Percentiles rank a stretch among this genome's conserved stretches.
These are phyloP conservation scores for Zaprionus ghesquierei DNA, from an alignment of 1,140 invertebrate genomes.

Conservation along the genomic window DNA sequence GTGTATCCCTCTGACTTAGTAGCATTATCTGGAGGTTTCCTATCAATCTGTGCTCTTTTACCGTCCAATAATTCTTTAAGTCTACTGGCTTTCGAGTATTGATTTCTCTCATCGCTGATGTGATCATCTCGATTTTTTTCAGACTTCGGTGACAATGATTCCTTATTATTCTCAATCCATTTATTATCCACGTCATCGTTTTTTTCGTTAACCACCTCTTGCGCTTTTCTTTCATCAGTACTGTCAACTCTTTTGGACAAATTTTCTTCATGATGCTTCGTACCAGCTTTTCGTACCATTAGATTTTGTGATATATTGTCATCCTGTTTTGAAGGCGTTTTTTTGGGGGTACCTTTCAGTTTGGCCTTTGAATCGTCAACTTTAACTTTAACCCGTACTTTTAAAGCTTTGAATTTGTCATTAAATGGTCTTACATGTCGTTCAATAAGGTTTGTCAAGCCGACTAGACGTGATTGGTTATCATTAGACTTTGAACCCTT, in stretches of 20 bases:
- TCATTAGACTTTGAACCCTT: background rate
- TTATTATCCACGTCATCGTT: background rate
- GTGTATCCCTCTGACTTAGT: background rate
- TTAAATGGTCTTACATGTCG: background rate
- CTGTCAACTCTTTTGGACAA: background rate
- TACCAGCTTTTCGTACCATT: background rate
- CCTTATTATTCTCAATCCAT: background rate
- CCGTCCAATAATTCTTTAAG: too few species aligned
- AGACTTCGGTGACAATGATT: background rate
- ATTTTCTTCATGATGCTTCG: background rate
- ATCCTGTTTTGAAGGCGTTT: background rate
- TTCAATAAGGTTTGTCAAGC: background rate
- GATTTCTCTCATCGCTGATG: too few species aligned
- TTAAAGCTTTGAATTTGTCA: slow-evolving; percentile 17
- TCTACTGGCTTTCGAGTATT: too few species aligned
- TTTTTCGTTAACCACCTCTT: background rate
- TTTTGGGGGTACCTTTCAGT: background rate
- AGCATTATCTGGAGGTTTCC: background rate
- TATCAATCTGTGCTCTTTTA: too few species aligned
- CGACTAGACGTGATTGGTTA: background rate
- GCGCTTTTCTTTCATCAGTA: background rate
- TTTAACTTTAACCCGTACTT: slow-evolving; percentile 8
- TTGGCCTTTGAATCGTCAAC: background rate
- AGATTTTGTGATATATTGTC: background rate
- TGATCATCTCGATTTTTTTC: too few species aligned